Conservation (phyloP, 1,140 invertebrate species). For the Gonatopus flavifemur region DNA sequence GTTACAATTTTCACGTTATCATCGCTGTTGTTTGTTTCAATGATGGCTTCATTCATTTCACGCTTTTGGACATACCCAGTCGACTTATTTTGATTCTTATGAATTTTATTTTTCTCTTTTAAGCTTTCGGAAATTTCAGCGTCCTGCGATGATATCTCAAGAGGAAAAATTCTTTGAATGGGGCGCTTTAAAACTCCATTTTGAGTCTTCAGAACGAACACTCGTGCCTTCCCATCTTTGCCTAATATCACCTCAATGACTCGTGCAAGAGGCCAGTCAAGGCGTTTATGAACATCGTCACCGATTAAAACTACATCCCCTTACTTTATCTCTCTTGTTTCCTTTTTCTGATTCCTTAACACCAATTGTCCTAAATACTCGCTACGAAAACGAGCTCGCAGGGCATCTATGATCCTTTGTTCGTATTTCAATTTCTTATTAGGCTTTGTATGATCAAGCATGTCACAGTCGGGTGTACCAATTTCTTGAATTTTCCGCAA, state of each 20-base stretch:
- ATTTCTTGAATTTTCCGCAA: not conserved
- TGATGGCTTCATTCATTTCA: too few relatives aligned
- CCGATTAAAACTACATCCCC: conserved; percentile 4
- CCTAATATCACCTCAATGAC: not conserved
- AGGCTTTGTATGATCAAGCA: not conserved
- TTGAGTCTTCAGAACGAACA: not conserved
- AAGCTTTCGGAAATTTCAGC: too few relatives aligned
- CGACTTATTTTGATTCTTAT: too few relatives aligned
- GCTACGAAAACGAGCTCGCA: conserved; percentile 9
- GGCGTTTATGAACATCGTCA: not conserved
- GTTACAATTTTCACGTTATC: too few relatives aligned
- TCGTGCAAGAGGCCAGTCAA: conserved; percentile 2
- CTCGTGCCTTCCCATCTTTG: not conserved
- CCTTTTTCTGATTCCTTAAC: not conserved
- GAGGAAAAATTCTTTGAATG: not conserved
- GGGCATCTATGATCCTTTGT: conserved; percentile 5
- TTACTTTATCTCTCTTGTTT: not conserved
- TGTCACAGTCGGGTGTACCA: not conserved
- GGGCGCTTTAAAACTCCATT: not conserved
- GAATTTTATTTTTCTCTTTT: too few relatives aligned
- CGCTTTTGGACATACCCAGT: too few relatives aligned
- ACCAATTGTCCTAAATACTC: conserved; percentile 9
- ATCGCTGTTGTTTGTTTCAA: too few relatives aligned
- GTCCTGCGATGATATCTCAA: too few relatives aligned
- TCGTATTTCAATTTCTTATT: not conserved